A percentile compares a stretch with the other conserved stretches of the same genome.
Conservation (phyloP, 2,797 vertebrate genomes). For the Coregonus sp. region DNA sequence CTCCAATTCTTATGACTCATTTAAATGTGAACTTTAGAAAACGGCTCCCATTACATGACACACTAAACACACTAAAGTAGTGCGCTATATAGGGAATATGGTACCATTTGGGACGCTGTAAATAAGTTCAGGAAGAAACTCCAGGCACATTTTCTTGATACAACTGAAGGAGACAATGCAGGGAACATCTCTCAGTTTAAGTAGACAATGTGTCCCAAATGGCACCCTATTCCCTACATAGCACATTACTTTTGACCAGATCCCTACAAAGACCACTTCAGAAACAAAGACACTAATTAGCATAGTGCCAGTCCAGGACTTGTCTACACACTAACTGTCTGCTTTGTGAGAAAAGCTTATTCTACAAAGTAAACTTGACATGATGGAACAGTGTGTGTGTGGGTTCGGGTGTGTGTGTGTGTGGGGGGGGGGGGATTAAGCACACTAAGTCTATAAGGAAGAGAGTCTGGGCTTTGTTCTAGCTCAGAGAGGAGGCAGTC, state of each 20-base stretch:
- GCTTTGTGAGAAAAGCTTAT: constrained; percentile 20
- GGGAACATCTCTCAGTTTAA: too few relatives aligned
- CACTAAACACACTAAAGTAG: not conserved
- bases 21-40: not conserved
- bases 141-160: not conserved
- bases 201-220: too few relatives aligned
- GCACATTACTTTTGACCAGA: not conserved
- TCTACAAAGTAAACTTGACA: constrained; percentile 3
- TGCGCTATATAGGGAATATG: too few relatives aligned
- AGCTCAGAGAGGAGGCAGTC: not conserved
- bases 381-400: not conserved
- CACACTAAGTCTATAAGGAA: not conserved
- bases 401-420: too few relatives aligned
- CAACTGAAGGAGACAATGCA: too few relatives aligned
- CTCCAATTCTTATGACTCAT: constrained; percentile 1
- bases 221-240: too few relatives aligned
- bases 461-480: constrained; percentile 4
- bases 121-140: not conserved
- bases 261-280: not conserved
- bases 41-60: not conserved
- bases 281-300: not conserved
- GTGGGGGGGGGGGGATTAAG: not conserved
- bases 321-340: constrained; percentile 1
- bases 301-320: not conserved
- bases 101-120: too few relatives aligned